These are phyloP conservation scores for Zosterops pallidus DNA, from an alignment of 2,113 vertebrate genomes.

Conservation along the genomic window DNA sequence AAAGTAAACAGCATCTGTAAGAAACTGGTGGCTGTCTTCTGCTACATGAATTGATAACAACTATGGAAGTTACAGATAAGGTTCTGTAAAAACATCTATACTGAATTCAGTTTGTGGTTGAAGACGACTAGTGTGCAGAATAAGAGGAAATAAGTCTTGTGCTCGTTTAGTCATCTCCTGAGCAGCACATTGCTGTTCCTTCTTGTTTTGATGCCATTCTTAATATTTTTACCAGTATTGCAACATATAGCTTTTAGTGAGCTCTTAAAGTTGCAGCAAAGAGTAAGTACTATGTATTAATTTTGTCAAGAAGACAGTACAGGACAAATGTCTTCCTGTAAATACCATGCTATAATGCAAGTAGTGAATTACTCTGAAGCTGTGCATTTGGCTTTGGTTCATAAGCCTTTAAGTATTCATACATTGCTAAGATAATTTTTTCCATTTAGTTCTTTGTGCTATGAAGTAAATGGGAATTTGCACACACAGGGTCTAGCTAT, in stretches of 20 bases:
- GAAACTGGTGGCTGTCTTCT: background rate
- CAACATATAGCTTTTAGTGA: background rate
- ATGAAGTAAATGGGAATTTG: background rate
- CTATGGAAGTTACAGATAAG: background rate
- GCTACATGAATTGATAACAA: background rate
- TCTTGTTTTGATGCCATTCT: background rate
- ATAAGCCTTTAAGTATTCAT: background rate
- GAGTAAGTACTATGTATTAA: background rate
- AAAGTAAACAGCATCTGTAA: background rate
- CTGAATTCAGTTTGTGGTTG: background rate
- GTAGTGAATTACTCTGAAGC: background rate
- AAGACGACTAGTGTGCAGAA: background rate
- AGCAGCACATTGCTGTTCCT: background rate
- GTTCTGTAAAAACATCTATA: background rate
- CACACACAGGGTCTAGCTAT: background rate
- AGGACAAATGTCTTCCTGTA: background rate
- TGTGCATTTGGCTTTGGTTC: background rate
- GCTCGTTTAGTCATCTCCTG: background rate
- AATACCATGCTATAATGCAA: accelerated
- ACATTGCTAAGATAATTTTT: background rate
- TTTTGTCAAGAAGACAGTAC: background rate
- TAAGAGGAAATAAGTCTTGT: background rate
- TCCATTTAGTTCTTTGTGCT: background rate
- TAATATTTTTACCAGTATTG: background rate
- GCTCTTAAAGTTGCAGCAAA: background rate